Percentiles rank a stretch among this genome's conserved stretches.
Conservation (phyloP, 2,888 invertebrate genomes). For the Sinelater perroti region DNA sequence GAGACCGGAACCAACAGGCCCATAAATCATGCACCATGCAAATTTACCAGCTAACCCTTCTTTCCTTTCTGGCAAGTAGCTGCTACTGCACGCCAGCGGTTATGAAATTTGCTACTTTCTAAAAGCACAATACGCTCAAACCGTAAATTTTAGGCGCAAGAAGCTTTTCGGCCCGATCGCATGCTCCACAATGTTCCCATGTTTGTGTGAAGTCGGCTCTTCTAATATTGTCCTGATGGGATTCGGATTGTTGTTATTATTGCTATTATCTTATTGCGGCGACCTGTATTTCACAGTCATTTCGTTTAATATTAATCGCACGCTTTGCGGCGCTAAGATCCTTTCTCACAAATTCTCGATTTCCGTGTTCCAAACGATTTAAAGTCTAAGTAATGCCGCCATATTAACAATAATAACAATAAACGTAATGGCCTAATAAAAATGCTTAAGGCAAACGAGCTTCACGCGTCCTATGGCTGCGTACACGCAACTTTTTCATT, state of each 20-base stretch:
- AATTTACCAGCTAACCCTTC: conserved; percentile 44
- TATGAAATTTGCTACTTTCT: too few relatives aligned
- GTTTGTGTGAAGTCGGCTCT: too few relatives aligned
- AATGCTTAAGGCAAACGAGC: conserved; percentile 1
- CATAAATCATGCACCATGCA: conserved; percentile 37
- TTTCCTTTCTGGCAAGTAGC: conserved; percentile 34
- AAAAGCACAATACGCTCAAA: too few relatives aligned
- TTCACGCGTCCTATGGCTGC: conserved; percentile 3
- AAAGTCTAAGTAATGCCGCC: conserved; percentile 10
- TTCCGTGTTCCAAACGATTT: conserved; percentile 23
- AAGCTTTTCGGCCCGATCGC: too few relatives aligned
- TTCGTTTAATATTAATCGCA: neutral
- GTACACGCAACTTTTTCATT: conserved; percentile 27
- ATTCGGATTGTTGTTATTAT: neutral
- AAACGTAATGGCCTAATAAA: conserved; percentile 3
- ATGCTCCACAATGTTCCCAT: too few relatives aligned
- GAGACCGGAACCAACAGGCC: conserved; percentile 35
- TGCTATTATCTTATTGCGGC: neutral
- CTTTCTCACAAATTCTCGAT: conserved; percentile 11
- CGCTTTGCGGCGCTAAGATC: neutral
- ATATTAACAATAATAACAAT: conserved; percentile 9
- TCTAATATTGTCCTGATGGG: too few relatives aligned
- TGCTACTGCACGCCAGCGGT: conserved; percentile 34
- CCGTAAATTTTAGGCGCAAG: too few relatives aligned
- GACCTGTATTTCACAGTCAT: neutral